Evolutionary conservation across 2,113 vertebrate genomes (phyloP).

Genomic region (Cyprinodon tularosa): DNA sequence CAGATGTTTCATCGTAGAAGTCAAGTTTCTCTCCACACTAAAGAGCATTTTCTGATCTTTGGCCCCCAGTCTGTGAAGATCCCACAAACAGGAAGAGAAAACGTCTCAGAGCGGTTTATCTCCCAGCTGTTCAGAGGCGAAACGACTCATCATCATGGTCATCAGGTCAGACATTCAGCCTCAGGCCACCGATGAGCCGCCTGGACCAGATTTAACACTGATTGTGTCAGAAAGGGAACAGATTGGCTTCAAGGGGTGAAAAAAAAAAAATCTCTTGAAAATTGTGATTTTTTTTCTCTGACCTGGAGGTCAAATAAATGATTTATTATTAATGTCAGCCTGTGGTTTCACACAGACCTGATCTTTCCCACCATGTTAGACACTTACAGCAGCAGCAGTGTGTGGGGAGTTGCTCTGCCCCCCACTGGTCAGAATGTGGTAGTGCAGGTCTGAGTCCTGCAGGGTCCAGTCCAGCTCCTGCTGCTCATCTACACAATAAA

Average conservation of each 20-base stretch:
- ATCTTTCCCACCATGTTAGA: background rate
- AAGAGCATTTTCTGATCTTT: background rate
- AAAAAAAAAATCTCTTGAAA: background rate
- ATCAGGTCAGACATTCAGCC: slow-evolving; percentile 6
- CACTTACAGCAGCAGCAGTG: slow-evolving; percentile 27
- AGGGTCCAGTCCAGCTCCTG: slow-evolving; percentile 12
- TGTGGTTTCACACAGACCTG: too few relatives aligned
- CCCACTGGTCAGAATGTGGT: slow-evolving; percentile 31
- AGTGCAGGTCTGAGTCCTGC: slow-evolving; percentile 23
- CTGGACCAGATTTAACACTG: slow-evolving; percentile 32
- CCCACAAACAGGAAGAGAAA: slow-evolving; percentile 12
- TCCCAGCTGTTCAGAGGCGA: background rate
- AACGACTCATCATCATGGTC: accelerated
- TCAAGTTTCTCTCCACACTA: background rate
- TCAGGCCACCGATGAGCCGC: background rate
- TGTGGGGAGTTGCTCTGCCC: slow-evolving; percentile 9
- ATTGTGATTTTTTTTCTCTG: background rate
- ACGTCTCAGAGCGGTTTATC: background rate
- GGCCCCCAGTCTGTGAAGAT: too few relatives aligned
- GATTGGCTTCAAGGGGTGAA: slow-evolving; percentile 22
- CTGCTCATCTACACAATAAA: slow-evolving; percentile 15
- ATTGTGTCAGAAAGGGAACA: slow-evolving; percentile 43
- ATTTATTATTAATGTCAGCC: too few relatives aligned
- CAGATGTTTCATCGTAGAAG: too few relatives aligned
- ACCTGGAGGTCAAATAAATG: background rate